phyloP scores from a whole-genome alignment of 2,113 vertebrate genomes.

The Cochlearius cochlearius region DNA sequence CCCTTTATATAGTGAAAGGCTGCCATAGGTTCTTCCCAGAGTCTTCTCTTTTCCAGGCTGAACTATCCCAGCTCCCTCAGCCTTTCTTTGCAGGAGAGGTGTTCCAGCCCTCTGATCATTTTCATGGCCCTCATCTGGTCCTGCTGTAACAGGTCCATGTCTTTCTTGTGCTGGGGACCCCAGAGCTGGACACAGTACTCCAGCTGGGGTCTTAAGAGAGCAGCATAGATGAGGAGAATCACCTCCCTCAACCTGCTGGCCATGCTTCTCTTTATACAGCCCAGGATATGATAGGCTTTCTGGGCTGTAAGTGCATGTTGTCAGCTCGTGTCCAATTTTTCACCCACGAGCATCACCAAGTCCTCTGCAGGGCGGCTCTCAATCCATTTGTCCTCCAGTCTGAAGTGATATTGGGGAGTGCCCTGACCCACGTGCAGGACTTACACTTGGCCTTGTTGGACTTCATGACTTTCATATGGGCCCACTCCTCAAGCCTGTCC shows the following conservation, averaged over 20 bases:
- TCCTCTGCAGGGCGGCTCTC: not conserved
- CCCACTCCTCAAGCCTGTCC: not conserved
- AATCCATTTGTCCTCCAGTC: not conserved
- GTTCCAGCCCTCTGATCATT: not conserved
- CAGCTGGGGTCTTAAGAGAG: not conserved
- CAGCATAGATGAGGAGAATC: accelerated
- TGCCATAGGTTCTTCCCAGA: not conserved
- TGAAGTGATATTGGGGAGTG: not conserved
- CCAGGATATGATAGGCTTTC: not conserved
- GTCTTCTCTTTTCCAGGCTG: not conserved
- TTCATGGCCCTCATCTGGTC: not conserved
- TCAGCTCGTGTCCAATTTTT: accelerated
- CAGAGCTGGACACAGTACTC: not conserved
- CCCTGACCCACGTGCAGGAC: not conserved
- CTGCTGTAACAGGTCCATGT: not conserved
- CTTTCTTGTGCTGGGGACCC: not conserved
- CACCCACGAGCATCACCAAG: not conserved
- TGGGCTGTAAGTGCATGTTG: not conserved
- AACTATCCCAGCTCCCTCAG: not conserved
- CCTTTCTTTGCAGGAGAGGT: not conserved
- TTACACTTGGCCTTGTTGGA: not conserved
- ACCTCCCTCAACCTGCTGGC: not conserved
- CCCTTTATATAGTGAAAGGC: not conserved
- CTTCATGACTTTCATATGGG: not conserved
- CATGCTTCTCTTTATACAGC: not conserved